Conservation (phyloP, 1,140 invertebrate species). For the Halyomorpha halys region DNA sequence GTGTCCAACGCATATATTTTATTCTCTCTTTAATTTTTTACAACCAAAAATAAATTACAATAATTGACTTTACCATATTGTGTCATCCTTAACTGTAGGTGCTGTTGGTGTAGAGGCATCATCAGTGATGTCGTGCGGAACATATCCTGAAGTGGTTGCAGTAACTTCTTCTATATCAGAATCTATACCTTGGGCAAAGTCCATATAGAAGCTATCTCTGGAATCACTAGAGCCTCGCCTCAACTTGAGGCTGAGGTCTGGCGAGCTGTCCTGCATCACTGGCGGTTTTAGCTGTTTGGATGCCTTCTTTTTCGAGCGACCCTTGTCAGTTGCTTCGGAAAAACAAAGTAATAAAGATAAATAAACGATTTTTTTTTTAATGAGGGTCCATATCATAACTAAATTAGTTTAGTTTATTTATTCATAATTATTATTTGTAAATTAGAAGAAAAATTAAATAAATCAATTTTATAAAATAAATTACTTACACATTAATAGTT, state of each 20-base stretch:
- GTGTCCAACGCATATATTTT: too few species aligned
- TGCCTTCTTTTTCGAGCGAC: neutral
- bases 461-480: neutral
- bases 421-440: neutral
- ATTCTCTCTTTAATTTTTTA: too few species aligned
- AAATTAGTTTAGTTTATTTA: neutral
- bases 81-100: constrained; percentile 30
- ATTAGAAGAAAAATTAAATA: neutral
- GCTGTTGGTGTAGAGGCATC: constrained; percentile 31
- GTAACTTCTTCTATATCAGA: constrained; percentile 77
- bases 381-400: neutral
- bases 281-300: neutral
- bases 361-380: neutral
- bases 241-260: constrained; percentile 69
- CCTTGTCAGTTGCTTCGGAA: constrained; percentile 1
- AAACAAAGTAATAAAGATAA: neutral
- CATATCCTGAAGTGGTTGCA: constrained; percentile 36
- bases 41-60: neutral
- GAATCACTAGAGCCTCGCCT: constrained; percentile 73
- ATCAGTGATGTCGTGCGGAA: constrained; percentile 29
- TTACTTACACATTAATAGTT: constrained; percentile 6
- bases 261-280: constrained; percentile 52
- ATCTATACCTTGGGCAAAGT: constrained; percentile 73
- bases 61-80: constrained; percentile 5
- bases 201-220: constrained; percentile 77